These are phyloP conservation scores for Mastacembelus armatus DNA, from an alignment of 2,797 vertebrate genomes.

Conservation along the genomic window DNA sequence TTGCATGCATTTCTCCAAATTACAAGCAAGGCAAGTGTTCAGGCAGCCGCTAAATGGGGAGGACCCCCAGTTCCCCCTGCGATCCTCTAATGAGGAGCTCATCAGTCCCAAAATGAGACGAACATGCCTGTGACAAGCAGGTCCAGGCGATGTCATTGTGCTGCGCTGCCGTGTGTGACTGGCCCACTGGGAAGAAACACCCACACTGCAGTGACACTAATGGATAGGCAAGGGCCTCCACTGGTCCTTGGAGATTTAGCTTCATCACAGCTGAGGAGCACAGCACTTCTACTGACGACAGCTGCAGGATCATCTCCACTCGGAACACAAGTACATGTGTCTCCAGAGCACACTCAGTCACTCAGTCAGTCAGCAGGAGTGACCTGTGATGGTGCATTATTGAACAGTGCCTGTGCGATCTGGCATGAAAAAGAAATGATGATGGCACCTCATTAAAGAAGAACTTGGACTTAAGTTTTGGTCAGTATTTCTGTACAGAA, in stretches of 20 bases:
- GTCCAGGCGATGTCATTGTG: constrained; percentile 53
- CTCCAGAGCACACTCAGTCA: constrained; percentile 45
- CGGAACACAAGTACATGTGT: constrained; percentile 33
- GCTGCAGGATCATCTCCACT: constrained; percentile 47
- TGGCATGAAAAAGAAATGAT: constrained; percentile 19
- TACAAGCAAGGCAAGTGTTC: constrained; percentile 39
- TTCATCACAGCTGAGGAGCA: constrained; percentile 69
- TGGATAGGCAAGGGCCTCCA: constrained; percentile 65
- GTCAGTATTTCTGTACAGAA: not conserved
- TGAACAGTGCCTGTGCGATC: constrained; percentile 27
- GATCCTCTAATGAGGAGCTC: constrained; percentile 70
- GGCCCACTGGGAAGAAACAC: constrained; percentile 61
- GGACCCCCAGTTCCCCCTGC: constrained; percentile 21
- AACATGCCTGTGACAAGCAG: constrained; percentile 65
- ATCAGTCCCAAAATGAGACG: constrained; percentile 66
- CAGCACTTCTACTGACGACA: constrained; percentile 34
- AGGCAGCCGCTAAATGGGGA: constrained; percentile 50
- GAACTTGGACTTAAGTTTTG: constrained; percentile 3
- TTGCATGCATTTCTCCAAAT: constrained; percentile 55
- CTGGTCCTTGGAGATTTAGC: constrained; percentile 57
- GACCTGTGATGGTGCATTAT: constrained; percentile 38
- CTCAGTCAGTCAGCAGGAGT: constrained; percentile 52
- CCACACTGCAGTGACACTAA: constrained; percentile 70
- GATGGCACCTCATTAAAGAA: not conserved
- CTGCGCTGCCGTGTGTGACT: constrained; percentile 48